Conservation (phyloP, 2,888 invertebrate genomes). For the Diabrotica balteata region DNA sequence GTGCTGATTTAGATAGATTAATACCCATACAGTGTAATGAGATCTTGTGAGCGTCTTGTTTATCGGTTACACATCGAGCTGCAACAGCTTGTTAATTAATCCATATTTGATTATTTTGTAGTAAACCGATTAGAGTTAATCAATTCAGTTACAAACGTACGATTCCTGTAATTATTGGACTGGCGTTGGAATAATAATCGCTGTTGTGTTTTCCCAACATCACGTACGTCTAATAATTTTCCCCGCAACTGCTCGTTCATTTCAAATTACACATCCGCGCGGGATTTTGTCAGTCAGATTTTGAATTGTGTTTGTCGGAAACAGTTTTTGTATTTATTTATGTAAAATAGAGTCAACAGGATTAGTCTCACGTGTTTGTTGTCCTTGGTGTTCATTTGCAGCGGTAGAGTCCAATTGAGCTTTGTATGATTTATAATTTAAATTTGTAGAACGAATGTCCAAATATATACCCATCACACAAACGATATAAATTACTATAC, state of each 20-base stretch:
- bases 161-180: conserved; percentile 12
- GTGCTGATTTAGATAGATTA: not conserved
- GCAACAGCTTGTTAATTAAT: conserved; percentile 11
- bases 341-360: not conserved
- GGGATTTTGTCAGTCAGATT: conserved; percentile 1
- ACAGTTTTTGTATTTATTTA: not conserved
- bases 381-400: no score
- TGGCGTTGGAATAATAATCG: conserved; percentile 14
- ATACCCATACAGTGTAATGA: not conserved
- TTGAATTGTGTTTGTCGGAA: not conserved
- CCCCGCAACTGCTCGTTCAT: conserved; percentile 4
- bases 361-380: not conserved
- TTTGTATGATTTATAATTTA: no score
- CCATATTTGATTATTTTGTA: not conserved
- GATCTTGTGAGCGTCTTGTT: conserved; percentile 9
- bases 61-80: conserved; percentile 26
- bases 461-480: no score
- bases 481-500: no score
- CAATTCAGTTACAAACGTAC: not conserved
- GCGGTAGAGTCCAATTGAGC: no score
- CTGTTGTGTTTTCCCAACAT: conserved; percentile 18
- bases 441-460: no score
- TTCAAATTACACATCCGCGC: conserved; percentile 4
- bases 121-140: not conserved
- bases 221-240: conserved; percentile 17